Evolutionary conservation across 2,113 vertebrate species (phyloP).

Genomic region (Hemichromis elongatus): DNA sequence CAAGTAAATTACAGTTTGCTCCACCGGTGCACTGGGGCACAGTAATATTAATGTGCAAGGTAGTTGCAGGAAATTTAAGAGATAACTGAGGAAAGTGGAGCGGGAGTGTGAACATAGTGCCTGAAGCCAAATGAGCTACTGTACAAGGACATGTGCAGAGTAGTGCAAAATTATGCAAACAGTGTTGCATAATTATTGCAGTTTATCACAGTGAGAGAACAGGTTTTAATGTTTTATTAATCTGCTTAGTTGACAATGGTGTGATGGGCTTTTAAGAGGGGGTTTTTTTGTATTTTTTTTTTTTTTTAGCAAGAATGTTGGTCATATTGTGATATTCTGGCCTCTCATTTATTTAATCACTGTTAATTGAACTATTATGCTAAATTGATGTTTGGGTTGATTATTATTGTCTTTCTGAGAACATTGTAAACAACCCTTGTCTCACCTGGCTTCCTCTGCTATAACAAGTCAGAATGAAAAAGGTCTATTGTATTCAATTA

Average conservation of each 20-base stretch:
- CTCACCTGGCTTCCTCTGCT: not conserved
- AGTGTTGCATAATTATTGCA: constrained; percentile 17
- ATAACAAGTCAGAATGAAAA: not conserved
- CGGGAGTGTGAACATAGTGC: constrained; percentile 2
- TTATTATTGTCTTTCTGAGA: not conserved
- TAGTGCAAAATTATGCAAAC: constrained; percentile 23
- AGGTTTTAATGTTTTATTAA: constrained; percentile 43
- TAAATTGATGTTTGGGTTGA: not conserved
- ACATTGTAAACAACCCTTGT: not conserved
- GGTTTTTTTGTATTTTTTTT: not conserved
- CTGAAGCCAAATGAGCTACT: constrained; percentile 29
- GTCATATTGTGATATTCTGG: not conserved
- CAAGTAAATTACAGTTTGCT: not conserved
- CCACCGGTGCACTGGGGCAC: constrained; percentile 11
- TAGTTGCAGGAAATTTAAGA: constrained; percentile 15
- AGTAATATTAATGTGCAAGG: constrained; percentile 20
- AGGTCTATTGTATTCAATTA: not conserved
- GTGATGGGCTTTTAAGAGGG: not conserved
- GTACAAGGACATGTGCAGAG: constrained; percentile 15
- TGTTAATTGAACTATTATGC: not conserved
- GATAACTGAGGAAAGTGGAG: not conserved
- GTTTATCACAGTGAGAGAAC: not conserved
- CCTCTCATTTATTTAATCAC: not conserved
- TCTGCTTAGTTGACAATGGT: not conserved
- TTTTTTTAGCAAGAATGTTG: not conserved